Evolutionary conservation across 2,888 invertebrate genomes (phyloP).

Genomic region (Megalurothrips usitatus): DNA sequence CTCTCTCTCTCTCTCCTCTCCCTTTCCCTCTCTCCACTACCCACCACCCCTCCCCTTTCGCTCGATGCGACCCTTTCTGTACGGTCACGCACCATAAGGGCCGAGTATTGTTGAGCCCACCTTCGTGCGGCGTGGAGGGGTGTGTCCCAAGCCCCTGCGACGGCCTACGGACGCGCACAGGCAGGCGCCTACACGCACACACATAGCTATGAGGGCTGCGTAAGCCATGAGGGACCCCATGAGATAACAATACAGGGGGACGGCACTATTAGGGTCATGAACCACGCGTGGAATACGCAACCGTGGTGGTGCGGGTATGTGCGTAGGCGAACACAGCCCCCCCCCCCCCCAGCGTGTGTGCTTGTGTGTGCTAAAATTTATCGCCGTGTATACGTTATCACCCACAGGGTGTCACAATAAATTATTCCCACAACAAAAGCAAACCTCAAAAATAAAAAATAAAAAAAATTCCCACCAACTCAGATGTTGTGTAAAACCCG

Average conservation of each 20-base stretch:
- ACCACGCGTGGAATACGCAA: slow-evolving; percentile 6
- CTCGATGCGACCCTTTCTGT: slow-evolving; percentile 15
- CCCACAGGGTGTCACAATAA: slow-evolving; percentile 7
- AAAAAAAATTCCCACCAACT: neutral
- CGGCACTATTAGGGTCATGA: slow-evolving; percentile 18
- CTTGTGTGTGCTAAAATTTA: slow-evolving; percentile 10
- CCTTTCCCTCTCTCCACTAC: neutral
- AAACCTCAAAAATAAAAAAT: neutral
- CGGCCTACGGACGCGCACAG: neutral
- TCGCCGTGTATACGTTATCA: slow-evolving; percentile 1
- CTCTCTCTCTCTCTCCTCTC: neutral
- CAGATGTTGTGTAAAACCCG: neutral
- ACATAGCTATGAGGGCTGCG: neutral
- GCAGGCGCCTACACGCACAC: neutral
- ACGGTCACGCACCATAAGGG: slow-evolving; percentile 23
- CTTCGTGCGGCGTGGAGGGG: neutral
- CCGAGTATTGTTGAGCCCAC: slow-evolving; percentile 22
- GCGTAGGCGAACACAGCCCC: neutral
- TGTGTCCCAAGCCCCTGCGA: neutral
- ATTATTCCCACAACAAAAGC: slow-evolving; percentile 6
- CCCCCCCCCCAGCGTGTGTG: neutral
- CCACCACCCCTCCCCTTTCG: neutral
- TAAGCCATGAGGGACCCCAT: neutral
- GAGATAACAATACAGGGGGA: slow-evolving; percentile 24
- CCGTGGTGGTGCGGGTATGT: neutral